A percentile compares a stretch with the other conserved stretches of the same genome.
Evolutionary conservation across 2,113 vertebrate species (phyloP).

Genomic region (Butastur rufipennis): DNA sequence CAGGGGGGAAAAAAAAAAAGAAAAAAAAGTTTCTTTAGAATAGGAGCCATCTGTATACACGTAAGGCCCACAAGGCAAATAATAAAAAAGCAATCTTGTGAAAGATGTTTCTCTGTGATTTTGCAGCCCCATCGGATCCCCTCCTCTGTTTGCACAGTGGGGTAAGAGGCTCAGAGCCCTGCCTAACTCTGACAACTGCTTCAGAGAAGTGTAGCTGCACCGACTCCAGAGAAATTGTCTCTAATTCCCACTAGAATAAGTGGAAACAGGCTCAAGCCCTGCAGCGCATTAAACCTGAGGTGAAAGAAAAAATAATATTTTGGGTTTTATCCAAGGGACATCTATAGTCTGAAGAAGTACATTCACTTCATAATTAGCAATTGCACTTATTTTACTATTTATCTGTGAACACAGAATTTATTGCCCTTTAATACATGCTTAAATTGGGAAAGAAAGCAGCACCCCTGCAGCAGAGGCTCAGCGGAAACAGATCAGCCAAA

Average conservation of each 20-base stretch:
- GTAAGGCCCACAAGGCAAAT: background rate
- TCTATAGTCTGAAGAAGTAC: background rate
- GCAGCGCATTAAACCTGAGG: background rate
- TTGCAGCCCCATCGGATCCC: background rate
- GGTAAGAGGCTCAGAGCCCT: background rate
- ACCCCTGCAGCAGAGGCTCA: background rate
- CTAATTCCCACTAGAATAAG: background rate
- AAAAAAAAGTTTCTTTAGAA: background rate
- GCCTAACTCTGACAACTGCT: background rate
- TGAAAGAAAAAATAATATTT: background rate
- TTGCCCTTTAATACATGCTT: background rate
- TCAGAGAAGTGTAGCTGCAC: background rate
- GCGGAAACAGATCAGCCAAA: background rate
- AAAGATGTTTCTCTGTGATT: background rate
- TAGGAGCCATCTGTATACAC: background rate
- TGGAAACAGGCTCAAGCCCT: background rate
- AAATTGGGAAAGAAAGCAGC: background rate
- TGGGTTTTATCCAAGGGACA: background rate
- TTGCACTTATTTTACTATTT: background rate
- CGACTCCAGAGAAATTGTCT: background rate
- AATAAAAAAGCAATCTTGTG: background rate
- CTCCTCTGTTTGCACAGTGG: background rate
- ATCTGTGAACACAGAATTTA: background rate
- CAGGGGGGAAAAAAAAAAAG: background rate
- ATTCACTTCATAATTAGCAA: background rate